Evolutionary conservation across 2,888 invertebrate species (phyloP), one percentile per base, ranked within the genome.

Genomic region (Xestia c-nigrum): DNA sequence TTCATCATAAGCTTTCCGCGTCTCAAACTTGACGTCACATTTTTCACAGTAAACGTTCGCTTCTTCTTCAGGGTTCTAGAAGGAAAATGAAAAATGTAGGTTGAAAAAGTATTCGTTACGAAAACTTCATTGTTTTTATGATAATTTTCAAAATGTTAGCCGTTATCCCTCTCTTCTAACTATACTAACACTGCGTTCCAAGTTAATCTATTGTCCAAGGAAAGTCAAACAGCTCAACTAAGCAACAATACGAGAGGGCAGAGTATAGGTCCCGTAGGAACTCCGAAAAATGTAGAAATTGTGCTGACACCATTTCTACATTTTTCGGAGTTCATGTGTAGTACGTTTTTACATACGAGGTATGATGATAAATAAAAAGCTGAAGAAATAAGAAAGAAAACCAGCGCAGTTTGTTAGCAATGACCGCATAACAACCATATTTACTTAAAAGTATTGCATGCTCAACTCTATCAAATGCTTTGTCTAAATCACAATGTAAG

Each of bases 21-120:
- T 92, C 43, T 93, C 93, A 65, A 95, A 95, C 16, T 88, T 90
- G 12, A 94, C 91, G 78, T 94, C 90, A 78, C 95, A 95, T 0
- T 88, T 71, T 14, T 78, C 75, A 43, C 87, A 87, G 65, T 84
- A 84, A 5, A 76, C 72, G n/a, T 73, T 73, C 6, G 59, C 70
- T 64, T 74, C 65, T 63, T 80, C 86, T 66, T 78, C 73, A 7
- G 75, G 64, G 65, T 70, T 74, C 85, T 86, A 50, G n/a, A 7
- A 10, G 21, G n/a, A 46, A 50, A 57, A 46, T 21, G 72, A 47
- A 59, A 0, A 38, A 47, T 59, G 10, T 16, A 10, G 19, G 31
- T 61, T 38, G 10, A 61, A 61, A 1, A 59, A 59, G 16, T 19
- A 9, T 59, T 19, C 7, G 0, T 5, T 55, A 5, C 12, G 55